A percentile compares a stretch with the other conserved stretches of the same genome.
phyloP scores from a whole-genome alignment of 2,888 invertebrate genomes.

The Rhamnusium bicolor region DNA sequence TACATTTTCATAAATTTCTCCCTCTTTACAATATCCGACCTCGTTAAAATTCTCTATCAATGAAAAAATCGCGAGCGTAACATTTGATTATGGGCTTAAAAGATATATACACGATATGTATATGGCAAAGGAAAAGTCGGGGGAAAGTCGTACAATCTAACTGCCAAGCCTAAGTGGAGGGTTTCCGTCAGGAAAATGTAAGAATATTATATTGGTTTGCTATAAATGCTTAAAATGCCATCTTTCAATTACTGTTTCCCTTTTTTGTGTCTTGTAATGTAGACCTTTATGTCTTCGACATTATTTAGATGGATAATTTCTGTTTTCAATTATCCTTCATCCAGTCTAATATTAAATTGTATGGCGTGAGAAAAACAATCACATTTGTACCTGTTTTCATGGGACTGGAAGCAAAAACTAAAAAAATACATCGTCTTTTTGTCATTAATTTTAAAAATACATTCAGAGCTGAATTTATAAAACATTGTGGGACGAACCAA shows the following conservation, averaged over 20 bases:
- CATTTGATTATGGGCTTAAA: constrained; percentile 16
- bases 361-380: not conserved
- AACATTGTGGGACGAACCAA: no score
- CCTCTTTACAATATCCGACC: not conserved
- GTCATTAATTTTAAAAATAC: no score
- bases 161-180: not conserved
- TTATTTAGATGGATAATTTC: constrained; percentile 3
- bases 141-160: not conserved
- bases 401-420: no score
- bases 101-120: constrained; percentile 3
- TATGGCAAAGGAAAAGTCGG: constrained; percentile 10
- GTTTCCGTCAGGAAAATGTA: not conserved
- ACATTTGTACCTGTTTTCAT: no score
- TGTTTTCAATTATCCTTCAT: not conserved
- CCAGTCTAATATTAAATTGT: not conserved
- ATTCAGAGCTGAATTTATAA: no score
- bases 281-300: not conserved
- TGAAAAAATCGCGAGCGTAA: constrained; percentile 22
- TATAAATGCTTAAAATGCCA: constrained; percentile 13
- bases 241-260: constrained; percentile 20
- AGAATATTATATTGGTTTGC: not conserved
- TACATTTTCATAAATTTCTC: not conserved
- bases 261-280: constrained; percentile 11
- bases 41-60: constrained; percentile 28
- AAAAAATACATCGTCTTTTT: no score